Base-by-base conservation (phyloP, 2,888 invertebrate genomes). In the Aphelenchoides bicaudatus region DNA sequence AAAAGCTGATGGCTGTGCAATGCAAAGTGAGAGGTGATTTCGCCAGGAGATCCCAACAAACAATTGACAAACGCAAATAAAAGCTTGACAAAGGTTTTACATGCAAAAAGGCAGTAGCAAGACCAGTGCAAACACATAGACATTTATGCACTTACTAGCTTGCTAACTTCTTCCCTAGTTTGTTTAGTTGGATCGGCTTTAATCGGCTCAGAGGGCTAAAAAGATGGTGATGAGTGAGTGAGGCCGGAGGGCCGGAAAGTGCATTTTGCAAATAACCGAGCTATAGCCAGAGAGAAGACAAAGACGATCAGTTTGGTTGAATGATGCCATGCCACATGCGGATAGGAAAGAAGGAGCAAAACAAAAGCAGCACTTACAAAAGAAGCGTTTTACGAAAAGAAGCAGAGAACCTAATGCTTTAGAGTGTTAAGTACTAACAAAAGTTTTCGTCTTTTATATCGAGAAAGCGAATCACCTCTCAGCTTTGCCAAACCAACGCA, bases 151-250 rank as follows among this genome's bases (percentile, higher is more conserved):
- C 65, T 65, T 70, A 65, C 65, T 31, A 65, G 65, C 43, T 65
- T 65, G 31, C 48, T 56, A 37, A 62, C 62, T 16, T 67, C 58
- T 27, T 58, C 43, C 47, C 60, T 63, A 21, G 53, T 23, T 28
- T 28, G 37, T 39, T 58, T 65, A 31, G 47, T 54, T 39, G 59
- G 58, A 49, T 61, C 59, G 4, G 58, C 38, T 59, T 57, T 59
- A 61, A 59, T 39, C 16, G 61, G 59, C 16, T 62, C 59, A 29
- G 67, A 51, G 25, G 64, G 67, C 64, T 64, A 56, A 49, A 63
- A 64, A 37, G 19, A 43, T 19, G 47, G 27, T 27, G 43, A 23
- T 21, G 21, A 50, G 38, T 27, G 27, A 19, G 34, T 48, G 30
- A 37, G 46, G 43, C 34, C 43, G 49, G 37, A 39, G 29, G 21